Percentiles rank a stretch among this genome's conserved stretches.
Evolutionary conservation across 2,888 invertebrate species (phyloP).

Genomic region (Nephrotoma flavescens): DNA sequence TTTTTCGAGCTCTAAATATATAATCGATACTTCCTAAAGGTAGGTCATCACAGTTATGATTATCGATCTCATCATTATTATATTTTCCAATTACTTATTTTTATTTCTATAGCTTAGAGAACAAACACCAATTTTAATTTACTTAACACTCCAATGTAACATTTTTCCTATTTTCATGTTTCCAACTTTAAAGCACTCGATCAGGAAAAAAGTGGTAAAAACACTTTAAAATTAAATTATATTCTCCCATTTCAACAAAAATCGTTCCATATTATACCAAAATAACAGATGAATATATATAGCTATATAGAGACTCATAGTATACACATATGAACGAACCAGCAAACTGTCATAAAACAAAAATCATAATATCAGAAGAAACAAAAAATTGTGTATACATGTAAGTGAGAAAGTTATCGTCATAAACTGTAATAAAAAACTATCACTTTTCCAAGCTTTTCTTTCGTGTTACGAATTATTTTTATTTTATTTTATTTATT

Average conservation of each 20-base stretch:
- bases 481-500: not conserved
- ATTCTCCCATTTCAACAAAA: not conserved
- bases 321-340: not conserved
- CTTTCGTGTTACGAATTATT: not conserved
- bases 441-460: not conserved
- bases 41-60: too few relatives aligned
- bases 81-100: too few relatives aligned
- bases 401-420: not conserved
- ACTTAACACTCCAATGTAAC: not conserved
- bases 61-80: too few relatives aligned
- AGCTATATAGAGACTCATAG: not conserved
- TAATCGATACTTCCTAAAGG: too few relatives aligned
- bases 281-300: not conserved
- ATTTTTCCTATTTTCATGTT: not conserved
- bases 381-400: not conserved
- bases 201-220: not conserved
- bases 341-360: not conserved
- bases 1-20: too few relatives aligned
- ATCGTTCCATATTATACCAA: not conserved
- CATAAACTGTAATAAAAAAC: not conserved
- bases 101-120: too few relatives aligned
- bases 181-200: not conserved
- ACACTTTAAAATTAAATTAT: not conserved
- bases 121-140: not conserved
- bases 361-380: not conserved